Evolutionary conservation across 2,888 invertebrate genomes (phyloP).

Genomic region (Agrotis clavis): DNA sequence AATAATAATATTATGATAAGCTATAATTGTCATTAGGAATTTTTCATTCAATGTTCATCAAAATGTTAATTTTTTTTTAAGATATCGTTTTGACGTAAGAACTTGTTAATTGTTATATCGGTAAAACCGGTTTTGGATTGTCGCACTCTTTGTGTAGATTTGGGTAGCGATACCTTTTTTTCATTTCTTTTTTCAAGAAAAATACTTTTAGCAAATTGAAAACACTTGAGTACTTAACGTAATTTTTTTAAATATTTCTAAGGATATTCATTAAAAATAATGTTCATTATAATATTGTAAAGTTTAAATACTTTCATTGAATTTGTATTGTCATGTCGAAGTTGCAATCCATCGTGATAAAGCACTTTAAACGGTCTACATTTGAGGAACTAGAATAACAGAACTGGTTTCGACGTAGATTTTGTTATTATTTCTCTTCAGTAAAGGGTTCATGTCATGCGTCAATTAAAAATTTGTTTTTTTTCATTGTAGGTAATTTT

Average conservation of each 20-base stretch:
- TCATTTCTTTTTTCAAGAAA: neutral
- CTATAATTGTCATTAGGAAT: slow-evolving; percentile 5
- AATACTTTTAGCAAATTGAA: neutral
- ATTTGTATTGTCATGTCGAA: slow-evolving; percentile 16
- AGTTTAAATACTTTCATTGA: slow-evolving; percentile 7
- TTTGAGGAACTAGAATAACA: neutral
- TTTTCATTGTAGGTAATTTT: no score
- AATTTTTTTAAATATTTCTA: slow-evolving; percentile 2
- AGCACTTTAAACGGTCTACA: slow-evolving; percentile 14
- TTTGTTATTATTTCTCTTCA: neutral
- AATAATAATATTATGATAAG: slow-evolving; percentile 24
- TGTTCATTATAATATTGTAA: neutral
- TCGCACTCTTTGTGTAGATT: neutral
- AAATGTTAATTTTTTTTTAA: slow-evolving; percentile 2
- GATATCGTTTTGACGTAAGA: slow-evolving; percentile 28
- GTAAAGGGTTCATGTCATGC: neutral
- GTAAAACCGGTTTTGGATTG: slow-evolving; percentile 8
- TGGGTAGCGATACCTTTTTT: neutral
- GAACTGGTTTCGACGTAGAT: neutral
- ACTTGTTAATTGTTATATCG: slow-evolving; percentile 8
- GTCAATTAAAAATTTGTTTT: neutral
- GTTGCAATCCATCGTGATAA: slow-evolving; percentile 16
- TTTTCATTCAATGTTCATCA: slow-evolving; percentile 47
- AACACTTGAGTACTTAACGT: slow-evolving; percentile 1
- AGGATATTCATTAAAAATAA: neutral